Evolutionary conservation across 92 coral and sea anemone species (phyloP).

Genomic region (Anthopleura xanthogrammica): DNA sequence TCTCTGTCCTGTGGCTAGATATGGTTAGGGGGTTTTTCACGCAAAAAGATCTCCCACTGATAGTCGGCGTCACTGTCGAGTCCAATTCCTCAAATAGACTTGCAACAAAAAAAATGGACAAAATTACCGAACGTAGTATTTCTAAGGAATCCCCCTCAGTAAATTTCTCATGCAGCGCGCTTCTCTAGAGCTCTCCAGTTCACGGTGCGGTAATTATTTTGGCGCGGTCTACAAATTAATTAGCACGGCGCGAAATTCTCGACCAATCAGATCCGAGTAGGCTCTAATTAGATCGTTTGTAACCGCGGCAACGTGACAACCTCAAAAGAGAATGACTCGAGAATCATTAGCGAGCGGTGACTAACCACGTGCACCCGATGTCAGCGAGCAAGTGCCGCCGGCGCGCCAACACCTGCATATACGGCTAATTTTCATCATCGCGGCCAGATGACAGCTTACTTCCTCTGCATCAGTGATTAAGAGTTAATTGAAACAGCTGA

Average conservation of each 20-base stretch:
- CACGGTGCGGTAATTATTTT: slow-evolving; percentile 66
- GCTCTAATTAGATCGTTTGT: slow-evolving; percentile 76
- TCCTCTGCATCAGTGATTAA: slow-evolving; percentile 98
- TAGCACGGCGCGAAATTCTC: slow-evolving; percentile 66
- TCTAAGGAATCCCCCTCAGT: slow-evolving; percentile 33
- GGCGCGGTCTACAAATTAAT: slow-evolving; percentile 85
- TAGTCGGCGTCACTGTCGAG: slow-evolving; percentile 21
- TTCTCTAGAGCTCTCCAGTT: slow-evolving; percentile 42
- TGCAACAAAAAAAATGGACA: slow-evolving; percentile 14
- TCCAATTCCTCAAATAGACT: slow-evolving; percentile 21
- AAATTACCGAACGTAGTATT: slow-evolving; percentile 13
- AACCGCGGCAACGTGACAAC: slow-evolving; percentile 74
- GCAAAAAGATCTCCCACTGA: slow-evolving; percentile 35
- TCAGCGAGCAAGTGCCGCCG: slow-evolving; percentile 68
- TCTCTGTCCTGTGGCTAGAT: slow-evolving; percentile 39
- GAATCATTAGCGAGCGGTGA: slow-evolving; percentile 64
- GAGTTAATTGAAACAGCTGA: slow-evolving; percentile 99
- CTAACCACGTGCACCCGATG: slow-evolving; percentile 85
- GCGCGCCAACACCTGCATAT: slow-evolving; percentile 94
- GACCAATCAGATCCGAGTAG: slow-evolving; percentile 60
- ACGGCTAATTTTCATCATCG: slow-evolving; percentile 90
- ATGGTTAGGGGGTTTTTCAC: slow-evolving; percentile 30
- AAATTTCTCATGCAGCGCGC: slow-evolving; percentile 36
- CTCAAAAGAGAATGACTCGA: slow-evolving; percentile 74
- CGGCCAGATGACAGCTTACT: slow-evolving; percentile 97